These are phyloP conservation scores for Callitettix versicolor DNA, from an alignment of 1,140 invertebrate genomes.

Conservation along the genomic window DNA sequence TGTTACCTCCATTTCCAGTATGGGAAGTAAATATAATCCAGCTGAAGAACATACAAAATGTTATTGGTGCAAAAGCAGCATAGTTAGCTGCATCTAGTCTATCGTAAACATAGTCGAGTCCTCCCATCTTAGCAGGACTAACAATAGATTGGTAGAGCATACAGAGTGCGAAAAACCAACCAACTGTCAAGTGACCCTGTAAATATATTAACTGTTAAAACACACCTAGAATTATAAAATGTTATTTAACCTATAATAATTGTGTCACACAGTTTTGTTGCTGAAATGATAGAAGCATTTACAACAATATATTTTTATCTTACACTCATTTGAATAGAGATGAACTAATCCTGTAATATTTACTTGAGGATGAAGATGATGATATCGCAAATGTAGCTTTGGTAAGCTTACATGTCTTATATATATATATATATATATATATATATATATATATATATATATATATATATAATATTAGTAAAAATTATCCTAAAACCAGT, in stretches of 20 bases:
- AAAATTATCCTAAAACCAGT: no score
- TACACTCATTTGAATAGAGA: neutral
- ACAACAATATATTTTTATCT: neutral
- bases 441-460: no score
- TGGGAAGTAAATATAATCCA: constrained; percentile 54
- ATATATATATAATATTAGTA: no score
- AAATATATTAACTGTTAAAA: constrained; percentile 12
- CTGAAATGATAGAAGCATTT: neutral
- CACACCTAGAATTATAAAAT: no score
- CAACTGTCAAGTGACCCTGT: constrained; percentile 38
- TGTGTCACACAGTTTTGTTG: no score
- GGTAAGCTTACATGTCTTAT: no score
- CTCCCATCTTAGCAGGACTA: constrained; percentile 52
- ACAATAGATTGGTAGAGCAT: constrained; percentile 44
- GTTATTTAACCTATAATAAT: no score
- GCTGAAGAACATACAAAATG: constrained; percentile 53
- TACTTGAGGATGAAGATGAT: no score
- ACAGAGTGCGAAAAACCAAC: constrained; percentile 40
- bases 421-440: no score
- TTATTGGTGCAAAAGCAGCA: constrained; percentile 57
- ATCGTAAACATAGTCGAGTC: constrained; percentile 52
- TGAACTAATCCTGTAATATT: no score
- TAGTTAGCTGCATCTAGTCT: constrained; percentile 52
- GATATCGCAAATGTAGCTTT: no score
- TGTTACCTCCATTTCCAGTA: constrained; percentile 40